phyloP scores from a whole-genome alignment of 2,888 invertebrate species.

The Oeneis ivallda region DNA sequence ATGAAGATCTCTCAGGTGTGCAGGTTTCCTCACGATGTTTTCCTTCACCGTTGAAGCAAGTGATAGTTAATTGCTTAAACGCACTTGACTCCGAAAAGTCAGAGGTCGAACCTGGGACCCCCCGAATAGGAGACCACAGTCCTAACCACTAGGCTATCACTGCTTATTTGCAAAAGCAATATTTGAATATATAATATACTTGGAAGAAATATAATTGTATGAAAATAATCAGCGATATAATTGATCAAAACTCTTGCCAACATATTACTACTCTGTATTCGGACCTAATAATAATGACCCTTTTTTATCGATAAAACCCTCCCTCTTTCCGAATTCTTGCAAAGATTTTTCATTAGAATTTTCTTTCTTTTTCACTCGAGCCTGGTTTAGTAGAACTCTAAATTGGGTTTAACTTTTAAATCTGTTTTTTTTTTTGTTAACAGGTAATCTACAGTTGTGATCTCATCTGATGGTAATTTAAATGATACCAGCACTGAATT shows the following conservation, averaged over 20 bases:
- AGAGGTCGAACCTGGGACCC: too few relatives aligned
- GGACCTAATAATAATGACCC: conserved; percentile 29
- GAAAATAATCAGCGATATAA: conserved; percentile 9
- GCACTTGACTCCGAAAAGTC: too few relatives aligned
- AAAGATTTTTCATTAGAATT: conserved; percentile 36
- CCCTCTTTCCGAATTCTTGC: conserved; percentile 30
- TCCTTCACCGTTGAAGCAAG: too few relatives aligned
- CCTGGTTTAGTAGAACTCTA: not conserved
- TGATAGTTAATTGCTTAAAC: too few relatives aligned
- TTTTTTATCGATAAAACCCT: conserved; percentile 28
- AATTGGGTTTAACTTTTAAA: not conserved
- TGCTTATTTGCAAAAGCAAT: too few relatives aligned
- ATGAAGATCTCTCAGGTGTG: too few relatives aligned
- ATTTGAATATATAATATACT: too few relatives aligned
- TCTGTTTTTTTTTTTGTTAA: not conserved
- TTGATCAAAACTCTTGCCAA: conserved; percentile 3
- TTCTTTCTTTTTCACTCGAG: conserved; percentile 4
- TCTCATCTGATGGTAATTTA: not conserved
- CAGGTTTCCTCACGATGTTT: too few relatives aligned
- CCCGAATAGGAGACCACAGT: too few relatives aligned
- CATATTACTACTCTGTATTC: conserved; percentile 23
- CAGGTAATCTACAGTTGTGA: not conserved
- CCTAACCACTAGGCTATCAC: too few relatives aligned
- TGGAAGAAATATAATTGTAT: conserved; percentile 1
- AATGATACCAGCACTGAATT: not conserved